Evolutionary conservation across 2,797 vertebrate genomes (phyloP).

Genomic region (Hydrophis major): DNA sequence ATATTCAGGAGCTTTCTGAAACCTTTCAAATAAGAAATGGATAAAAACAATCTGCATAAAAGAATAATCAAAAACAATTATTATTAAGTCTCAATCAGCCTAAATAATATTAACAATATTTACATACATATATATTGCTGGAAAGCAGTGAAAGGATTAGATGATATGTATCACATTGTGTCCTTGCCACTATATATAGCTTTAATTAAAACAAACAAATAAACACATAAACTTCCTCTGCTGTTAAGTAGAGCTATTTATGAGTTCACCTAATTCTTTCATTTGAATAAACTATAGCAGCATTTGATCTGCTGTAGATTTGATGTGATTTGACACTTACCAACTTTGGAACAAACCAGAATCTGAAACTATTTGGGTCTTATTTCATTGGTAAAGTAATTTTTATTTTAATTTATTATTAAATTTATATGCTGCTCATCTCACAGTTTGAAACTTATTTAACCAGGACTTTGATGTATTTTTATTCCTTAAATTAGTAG

Average conservation of each 20-base stretch:
- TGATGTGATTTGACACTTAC: background rate
- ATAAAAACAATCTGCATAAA: background rate
- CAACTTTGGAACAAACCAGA: background rate
- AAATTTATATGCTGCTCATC: background rate
- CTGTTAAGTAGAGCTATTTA: background rate
- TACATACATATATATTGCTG: background rate
- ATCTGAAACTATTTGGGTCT: background rate
- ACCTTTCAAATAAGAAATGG: background rate
- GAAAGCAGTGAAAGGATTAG: background rate
- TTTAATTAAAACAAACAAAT: background rate
- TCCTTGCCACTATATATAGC: background rate
- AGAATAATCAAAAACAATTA: background rate
- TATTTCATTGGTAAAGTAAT: background rate
- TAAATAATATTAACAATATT: background rate
- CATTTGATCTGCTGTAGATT: background rate
- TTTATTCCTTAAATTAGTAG: background rate
- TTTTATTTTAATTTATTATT: background rate
- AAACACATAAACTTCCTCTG: background rate
- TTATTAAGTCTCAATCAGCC: background rate
- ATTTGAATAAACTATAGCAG: background rate
- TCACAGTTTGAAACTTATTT: background rate
- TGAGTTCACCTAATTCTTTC: background rate
- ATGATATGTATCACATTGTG: background rate
- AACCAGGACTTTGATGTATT: background rate
- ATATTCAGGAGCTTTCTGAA: background rate